Conservation (phyloP, 1,140 invertebrate species). For the Andrena cerasifolii region DNA sequence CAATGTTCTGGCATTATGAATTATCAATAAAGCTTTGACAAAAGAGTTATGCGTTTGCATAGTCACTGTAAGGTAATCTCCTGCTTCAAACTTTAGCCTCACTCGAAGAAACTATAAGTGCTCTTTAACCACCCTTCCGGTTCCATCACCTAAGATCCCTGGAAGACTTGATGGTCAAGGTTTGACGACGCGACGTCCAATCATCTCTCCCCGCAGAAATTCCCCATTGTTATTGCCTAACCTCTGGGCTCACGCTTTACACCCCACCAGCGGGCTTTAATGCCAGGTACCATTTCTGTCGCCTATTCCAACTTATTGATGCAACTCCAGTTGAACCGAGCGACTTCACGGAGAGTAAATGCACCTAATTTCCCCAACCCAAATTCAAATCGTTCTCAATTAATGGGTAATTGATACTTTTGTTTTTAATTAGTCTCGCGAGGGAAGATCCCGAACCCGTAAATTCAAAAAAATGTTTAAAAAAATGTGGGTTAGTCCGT, state of each 20-base stretch:
- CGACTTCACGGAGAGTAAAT: too few species aligned
- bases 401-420: too few species aligned
- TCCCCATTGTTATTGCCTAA: slow-evolving; percentile 21
- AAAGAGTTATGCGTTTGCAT: neutral
- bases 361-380: too few species aligned
- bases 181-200: slow-evolving; percentile 54
- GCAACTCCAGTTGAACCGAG: too few species aligned
- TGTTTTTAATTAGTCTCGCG: too few species aligned
- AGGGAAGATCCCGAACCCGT: too few species aligned
- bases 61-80: neutral
- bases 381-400: too few species aligned
- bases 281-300: neutral
- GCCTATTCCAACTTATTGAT: too few species aligned
- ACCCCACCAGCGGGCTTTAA: neutral
- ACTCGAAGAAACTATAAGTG: neutral
- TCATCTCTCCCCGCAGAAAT: slow-evolving; percentile 14
- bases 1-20: too few species aligned
- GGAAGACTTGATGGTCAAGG: slow-evolving; percentile 43
- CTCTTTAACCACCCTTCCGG: neutral
- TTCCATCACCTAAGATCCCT: slow-evolving; percentile 43
- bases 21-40: too few species aligned
- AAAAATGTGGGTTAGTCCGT: too few species aligned
- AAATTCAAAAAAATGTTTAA: too few species aligned
- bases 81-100: slow-evolving; percentile 1
- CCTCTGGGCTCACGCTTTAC: slow-evolving; percentile 10